Evolutionary conservation across 2,888 invertebrate genomes (phyloP), one percentile per base, ranked within the genome.

Genomic region (Cosmia pyralina): DNA sequence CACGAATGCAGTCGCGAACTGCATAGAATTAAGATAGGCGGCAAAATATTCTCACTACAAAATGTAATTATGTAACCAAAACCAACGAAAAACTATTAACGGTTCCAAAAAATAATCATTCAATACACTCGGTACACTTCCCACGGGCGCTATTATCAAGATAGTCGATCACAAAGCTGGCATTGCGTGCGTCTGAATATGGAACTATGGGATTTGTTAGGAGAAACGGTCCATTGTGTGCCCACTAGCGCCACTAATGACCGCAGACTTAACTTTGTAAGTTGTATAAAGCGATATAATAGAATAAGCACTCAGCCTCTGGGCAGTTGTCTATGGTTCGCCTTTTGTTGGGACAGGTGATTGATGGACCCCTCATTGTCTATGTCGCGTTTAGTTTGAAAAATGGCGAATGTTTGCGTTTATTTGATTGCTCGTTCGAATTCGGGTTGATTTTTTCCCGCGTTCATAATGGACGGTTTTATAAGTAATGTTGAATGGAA

Each of bases 361-460:
- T 95, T 94, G 95, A 95, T 95, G 94, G 89, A 80, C 81, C 79
- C 82, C 85, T 91, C 90, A 93, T 93, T 93, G 94, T 92, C 88
- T 91, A 87, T 92, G 94, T 94, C 93, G 92, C 93, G 89, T 93
- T 93, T 92, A 89, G 88, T 93, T 92, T 95, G 94, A 94, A 93
- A 94, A 94, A 95, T 94, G 93, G 92, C 91, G 88, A 89, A 86
- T 93, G 92, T 93, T 94, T 93, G 92, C 89, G 89, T 89, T 89
- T 89, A 88, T 89, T 90, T 91, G 92, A 94, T 94, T 93, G 91
- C 87, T 87, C 87, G 87, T 91, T 88, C 89, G 88, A 88, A 88
- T 90, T 90, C 85, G 76, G 87, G 82, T 84, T 77, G 65, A 68
- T 72, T 83, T 88, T 90, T 91, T 89, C 87, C 86, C 87, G 86